phyloP scores from a whole-genome alignment of 2,113 vertebrate species.

The Chaenogobius annularis region DNA sequence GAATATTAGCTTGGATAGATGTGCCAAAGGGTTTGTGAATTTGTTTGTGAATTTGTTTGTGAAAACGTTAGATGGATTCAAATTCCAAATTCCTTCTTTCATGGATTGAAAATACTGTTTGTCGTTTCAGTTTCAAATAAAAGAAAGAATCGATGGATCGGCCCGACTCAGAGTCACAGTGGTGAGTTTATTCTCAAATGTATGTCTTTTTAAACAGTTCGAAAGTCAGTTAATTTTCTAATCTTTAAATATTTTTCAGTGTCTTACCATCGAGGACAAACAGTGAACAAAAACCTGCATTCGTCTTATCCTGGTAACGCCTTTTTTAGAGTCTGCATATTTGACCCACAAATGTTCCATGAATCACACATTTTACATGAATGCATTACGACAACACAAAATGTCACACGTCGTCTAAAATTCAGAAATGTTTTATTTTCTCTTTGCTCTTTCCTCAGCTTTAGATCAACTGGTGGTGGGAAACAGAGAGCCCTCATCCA shows the following conservation, averaged over 20 bases:
- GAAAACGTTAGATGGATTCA: no score
- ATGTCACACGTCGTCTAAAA: no score
- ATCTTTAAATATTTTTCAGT: slow-evolving; percentile 46
- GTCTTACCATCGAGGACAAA: slow-evolving; percentile 72
- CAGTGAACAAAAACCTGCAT: slow-evolving; percentile 39
- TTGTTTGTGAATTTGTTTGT: no score
- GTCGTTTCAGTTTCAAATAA: slow-evolving; percentile 67
- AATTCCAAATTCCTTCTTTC: no score
- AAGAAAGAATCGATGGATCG: slow-evolving; percentile 72
- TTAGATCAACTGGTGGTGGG: slow-evolving; percentile 68
- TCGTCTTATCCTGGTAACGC: slow-evolving; percentile 68
- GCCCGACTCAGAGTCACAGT: slow-evolving; percentile 78
- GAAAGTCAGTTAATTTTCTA: neutral
- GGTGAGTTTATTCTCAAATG: slow-evolving; percentile 57
- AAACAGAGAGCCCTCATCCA: slow-evolving; percentile 71
- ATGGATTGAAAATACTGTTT: neutral
- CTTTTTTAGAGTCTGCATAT: neutral
- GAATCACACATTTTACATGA: neutral
- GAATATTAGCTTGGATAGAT: no score
- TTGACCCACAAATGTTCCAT: no score
- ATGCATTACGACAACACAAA: no score
- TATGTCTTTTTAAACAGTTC: neutral
- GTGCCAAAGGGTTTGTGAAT: no score
- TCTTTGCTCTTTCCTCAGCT: slow-evolving; percentile 42
- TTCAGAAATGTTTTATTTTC: no score